Base-by-base conservation (phyloP, 2,113 vertebrate species). In the Actinemys pallida region DNA sequence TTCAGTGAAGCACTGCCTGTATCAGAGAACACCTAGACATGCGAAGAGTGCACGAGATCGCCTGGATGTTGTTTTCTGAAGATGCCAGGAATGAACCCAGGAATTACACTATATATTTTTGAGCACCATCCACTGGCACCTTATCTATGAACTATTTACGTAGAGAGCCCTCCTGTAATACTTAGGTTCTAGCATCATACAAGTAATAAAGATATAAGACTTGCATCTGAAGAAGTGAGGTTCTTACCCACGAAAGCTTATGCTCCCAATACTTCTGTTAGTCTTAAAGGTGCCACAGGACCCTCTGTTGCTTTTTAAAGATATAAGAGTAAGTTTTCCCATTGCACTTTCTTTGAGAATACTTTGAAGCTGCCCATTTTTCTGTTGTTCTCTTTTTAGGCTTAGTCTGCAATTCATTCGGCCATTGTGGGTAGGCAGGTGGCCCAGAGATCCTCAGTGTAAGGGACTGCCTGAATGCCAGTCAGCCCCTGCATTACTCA, bases 101-200 rank as follows among this genome's bases (percentile, higher is more conserved):
- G 86, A 1, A 52, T 13, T 8, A 4, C 94, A 95, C 96, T 89
- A 85, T 1, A 47, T 95, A 94, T 97, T 97, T 95, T 97, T 87
- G 97, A 97, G 95, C 96, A 95, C 97, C 97, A 97, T 96, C 96
- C 96, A 96, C 96, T 97, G 96, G 95, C 95, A 92, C 87, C 85
- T 86, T 3, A 5, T 20, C 3, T 45, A 57, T 20, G 42, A 93
- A 76, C 80, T 8, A 13, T 0, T 14, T 2, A 2, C 29, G 0
- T 22, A 83, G 57, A 87, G 81, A 95, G 57, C 91, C 16, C 19
- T 9, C 81, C 39, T 91, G 88, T 5, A 31, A 22, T 0, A 3
- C 76, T 10, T 85, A 84, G 76, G 80, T 45, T n/a, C 90, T 86
- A 88, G 93, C 90, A 31, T 69, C n/a, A 39, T 20, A 69, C 19